Evolutionary conservation across 2,888 invertebrate species (phyloP).

Genomic region (Polydrusus tereticollis): DNA sequence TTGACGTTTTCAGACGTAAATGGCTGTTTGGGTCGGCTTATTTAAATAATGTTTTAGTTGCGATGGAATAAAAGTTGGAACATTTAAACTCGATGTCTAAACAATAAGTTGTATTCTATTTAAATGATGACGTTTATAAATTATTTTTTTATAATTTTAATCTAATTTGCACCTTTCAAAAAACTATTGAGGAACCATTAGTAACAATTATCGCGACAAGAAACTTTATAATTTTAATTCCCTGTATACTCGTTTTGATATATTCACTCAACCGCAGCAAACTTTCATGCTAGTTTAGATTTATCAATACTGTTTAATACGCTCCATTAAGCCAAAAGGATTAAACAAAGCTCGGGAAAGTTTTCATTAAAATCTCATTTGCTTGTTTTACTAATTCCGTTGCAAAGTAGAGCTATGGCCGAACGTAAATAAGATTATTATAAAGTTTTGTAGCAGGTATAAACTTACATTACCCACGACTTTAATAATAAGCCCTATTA

Average conservation of each 20-base stretch:
- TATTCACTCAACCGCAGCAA: constrained; percentile 6
- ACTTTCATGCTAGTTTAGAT: constrained; percentile 11
- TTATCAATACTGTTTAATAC: constrained; percentile 19
- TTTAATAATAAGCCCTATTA: too few species aligned
- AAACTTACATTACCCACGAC: neutral
- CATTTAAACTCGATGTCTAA: too few species aligned
- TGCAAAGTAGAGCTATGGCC: neutral
- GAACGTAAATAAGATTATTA: neutral
- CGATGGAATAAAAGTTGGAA: constrained; percentile 25
- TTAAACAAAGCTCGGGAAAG: constrained; percentile 17
- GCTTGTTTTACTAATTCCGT: constrained; percentile 15
- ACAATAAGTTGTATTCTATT: too few species aligned
- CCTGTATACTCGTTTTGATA: neutral
- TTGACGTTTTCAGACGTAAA: constrained; percentile 38
- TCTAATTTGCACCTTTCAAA: too few species aligned
- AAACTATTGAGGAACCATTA: too few species aligned
- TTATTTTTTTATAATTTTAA: too few species aligned
- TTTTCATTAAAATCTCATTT: constrained; percentile 23
- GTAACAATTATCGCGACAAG: too few species aligned
- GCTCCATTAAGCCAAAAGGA: constrained; percentile 20
- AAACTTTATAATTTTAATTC: too few species aligned
- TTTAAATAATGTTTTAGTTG: constrained; percentile 8
- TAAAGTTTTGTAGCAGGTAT: neutral
- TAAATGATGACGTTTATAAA: too few species aligned
- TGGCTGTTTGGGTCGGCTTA: neutral